Conservation (phyloP, 1,140 invertebrate species). For the Macrocentrus cingulum region DNA sequence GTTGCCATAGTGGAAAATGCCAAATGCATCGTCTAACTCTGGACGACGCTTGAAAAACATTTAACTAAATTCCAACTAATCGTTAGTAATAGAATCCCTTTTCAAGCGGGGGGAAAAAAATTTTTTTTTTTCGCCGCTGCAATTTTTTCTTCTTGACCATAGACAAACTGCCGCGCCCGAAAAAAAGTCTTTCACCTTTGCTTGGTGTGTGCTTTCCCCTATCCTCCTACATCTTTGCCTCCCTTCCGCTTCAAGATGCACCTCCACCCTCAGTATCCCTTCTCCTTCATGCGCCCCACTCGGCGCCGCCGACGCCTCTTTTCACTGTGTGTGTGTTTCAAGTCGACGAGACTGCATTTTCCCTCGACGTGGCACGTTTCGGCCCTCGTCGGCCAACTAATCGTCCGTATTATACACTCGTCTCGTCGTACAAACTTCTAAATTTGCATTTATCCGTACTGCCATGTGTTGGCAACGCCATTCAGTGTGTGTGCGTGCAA, state of each 20-base stretch:
- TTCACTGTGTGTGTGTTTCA: slow-evolving; percentile 17
- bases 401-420: slow-evolving; percentile 7
- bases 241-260: slow-evolving; percentile 11
- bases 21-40: slow-evolving; percentile 48
- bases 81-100: no score
- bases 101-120: no score
- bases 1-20: slow-evolving; percentile 52
- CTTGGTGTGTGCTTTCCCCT: slow-evolving; percentile 19
- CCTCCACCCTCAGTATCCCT: slow-evolving; percentile 22
- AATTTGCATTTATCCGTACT: background rate
- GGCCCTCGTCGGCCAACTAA: slow-evolving; percentile 1
- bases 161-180: slow-evolving; percentile 46
- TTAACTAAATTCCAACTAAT: no score
- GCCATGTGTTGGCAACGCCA: no score
- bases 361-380: slow-evolving; percentile 28
- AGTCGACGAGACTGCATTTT: slow-evolving; percentile 24
- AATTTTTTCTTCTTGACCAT: slow-evolving; percentile 57
- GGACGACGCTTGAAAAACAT: slow-evolving; percentile 38
- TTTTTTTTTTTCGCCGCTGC: no score
- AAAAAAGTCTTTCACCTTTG: slow-evolving; percentile 19
- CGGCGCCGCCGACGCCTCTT: slow-evolving; percentile 21
- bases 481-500: no score
- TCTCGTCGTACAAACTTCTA: background rate
- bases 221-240: background rate
- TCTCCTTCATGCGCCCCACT: slow-evolving; percentile 20